Conservation (phyloP, 2,113 vertebrate genomes). For the Ardeotis arabs region DNA sequence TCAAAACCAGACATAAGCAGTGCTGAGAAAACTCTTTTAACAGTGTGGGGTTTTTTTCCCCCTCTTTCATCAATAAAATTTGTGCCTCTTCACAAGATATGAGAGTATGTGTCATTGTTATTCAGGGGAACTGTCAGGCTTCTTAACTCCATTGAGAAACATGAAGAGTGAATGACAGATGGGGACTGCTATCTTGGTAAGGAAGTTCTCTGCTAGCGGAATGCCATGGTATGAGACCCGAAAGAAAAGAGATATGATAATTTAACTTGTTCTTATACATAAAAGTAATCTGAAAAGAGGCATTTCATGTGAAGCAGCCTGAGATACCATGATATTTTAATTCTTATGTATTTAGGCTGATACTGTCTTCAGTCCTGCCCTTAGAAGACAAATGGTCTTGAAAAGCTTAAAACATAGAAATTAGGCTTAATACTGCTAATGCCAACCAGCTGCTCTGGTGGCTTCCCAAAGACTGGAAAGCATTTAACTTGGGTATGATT, state of each 20-base stretch:
- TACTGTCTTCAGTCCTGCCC: neutral
- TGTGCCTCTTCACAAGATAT: slow-evolving; percentile 4
- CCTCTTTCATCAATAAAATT: slow-evolving; percentile 35
- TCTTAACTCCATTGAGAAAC: slow-evolving; percentile 51
- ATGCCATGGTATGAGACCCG: slow-evolving; percentile 3
- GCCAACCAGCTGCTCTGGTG: neutral
- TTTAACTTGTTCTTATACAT: slow-evolving; percentile 7
- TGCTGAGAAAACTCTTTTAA: neutral
- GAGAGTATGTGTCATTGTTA: slow-evolving; percentile 57
- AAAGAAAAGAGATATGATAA: slow-evolving; percentile 33
- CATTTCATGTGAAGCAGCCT: neutral
- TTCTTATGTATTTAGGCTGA: neutral
- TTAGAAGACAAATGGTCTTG: neutral
- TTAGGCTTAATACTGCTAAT: neutral
- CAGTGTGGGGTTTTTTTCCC: neutral
- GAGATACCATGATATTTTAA: neutral
- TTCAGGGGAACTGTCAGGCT: slow-evolving; percentile 72
- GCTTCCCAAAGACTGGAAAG: neutral
- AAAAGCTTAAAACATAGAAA: neutral
- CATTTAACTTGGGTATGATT: neutral
- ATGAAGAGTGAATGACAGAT: slow-evolving; percentile 62
- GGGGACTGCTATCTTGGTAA: slow-evolving; percentile 29
- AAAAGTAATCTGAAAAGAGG: neutral
- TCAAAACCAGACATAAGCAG: neutral
- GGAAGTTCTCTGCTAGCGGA: slow-evolving; percentile 50